Evolutionary conservation across 2,888 invertebrate genomes (phyloP), one percentile per base, ranked within the genome.

Genomic region (Anticlea derivata): DNA sequence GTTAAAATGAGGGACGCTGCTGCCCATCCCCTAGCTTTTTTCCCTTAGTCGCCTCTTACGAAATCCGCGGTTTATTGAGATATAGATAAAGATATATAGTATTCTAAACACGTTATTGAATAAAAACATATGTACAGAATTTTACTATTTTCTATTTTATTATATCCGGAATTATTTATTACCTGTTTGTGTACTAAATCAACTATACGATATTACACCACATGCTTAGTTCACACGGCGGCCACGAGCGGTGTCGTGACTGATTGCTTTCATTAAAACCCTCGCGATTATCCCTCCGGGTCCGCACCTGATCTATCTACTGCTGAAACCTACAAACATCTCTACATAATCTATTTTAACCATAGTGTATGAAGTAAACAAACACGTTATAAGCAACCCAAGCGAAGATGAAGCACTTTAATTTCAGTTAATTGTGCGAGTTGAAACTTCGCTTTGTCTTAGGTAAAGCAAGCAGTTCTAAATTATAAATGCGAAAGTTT

Each of bases 181-280:
- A 40, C 17, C 27, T 37, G 26, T 35, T 23, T n/a, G 29, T 29
- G 30, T 30, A 23, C 1, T 10, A 24, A 13, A 31, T 17, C 17
- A 2, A 17, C 17, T 4, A 17, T 17, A 6, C 20, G n/a, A n/a
- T n/a, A n/a, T 12, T 35, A 29, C 22, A 22, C 37, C 31, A 50
- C 33, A 30, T 10, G 20, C 22, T 5, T 30, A 39, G 29, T 31
- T 30, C 10, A 17, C 34, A 8, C 11, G 23, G 52, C 26, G 40
- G 34, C 50, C 50, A 56, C 47, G 50, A 52, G 63, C 61, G 63
- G 61, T 43, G 52, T 31, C 62, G 65, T 75, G 69, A 75, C 65
- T 65, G 68, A 75, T 75, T 64, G 65, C 65, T 70, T 75, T 75
- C 75, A 74, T 75, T 75, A 74, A 67, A 73, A 68, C 66, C 68